Base-by-base conservation (phyloP, 2,888 invertebrate species). In the Phragmatobia fuliginosa region DNA sequence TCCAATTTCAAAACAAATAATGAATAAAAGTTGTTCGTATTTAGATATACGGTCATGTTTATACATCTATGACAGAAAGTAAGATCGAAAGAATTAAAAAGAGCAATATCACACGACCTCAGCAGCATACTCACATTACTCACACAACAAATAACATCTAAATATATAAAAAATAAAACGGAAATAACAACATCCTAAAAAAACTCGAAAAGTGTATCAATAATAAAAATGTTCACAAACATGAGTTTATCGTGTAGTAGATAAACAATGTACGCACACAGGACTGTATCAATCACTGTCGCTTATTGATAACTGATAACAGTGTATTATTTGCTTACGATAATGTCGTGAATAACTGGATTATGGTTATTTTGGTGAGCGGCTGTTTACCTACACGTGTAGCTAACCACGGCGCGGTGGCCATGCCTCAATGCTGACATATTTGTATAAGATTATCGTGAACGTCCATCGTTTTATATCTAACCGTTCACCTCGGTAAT, bases 371-470 rank as follows among this genome's bases (percentile, higher is more conserved):
- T 91, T 83, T 87, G 83, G 78, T 72, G 79, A 79, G 76, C 77
- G 72, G 68, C 74, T 91, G 82, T 92, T 92, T 91, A 83, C 88
- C 86, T 87, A 93, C 92, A 93, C 92, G 90, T 93, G 92, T 93
- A 82, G 74, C 72, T 66, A 28, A 8, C 45, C 21, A 61, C 33
- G 49, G n/a, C 14, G 16, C 52, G 49, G 33, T 52, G 49, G 33
- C 32, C 1, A 16, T 25, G 63, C 49, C 49, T 64, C 63, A 64
- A 64, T 38, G 36, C 56, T 69, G 59, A 75, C 73, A 72, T 75
- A 72, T 72, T 36, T 66, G 70, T 67, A 71, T 77, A 70, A 82
- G 85, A 80, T 87, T 85, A 85, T 66, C 78, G 75, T 76, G 68
- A 73, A 72, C 75, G 76, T 74, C 77, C 76, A 76, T 81, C 77